Base-by-base conservation (phyloP, 2,113 vertebrate species). In the Benitochromis conjunctus region DNA sequence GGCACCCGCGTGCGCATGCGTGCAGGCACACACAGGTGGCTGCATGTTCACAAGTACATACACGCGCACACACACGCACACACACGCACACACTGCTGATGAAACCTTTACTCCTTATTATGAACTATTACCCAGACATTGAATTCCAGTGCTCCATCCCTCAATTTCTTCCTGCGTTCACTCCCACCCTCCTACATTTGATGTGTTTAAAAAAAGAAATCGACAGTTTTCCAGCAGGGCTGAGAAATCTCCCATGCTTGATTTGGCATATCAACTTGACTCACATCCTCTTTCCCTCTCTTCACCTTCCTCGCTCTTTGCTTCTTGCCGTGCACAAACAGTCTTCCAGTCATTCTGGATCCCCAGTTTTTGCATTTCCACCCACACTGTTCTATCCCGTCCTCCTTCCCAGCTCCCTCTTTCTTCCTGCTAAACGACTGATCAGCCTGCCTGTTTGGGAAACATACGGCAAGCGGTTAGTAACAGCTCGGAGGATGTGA, bases 101-200 rank as follows among this genome's bases (percentile, higher is more conserved):
- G 36, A 89, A 92, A 92, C 81, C 81, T 92, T 85, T 51, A 48
- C 77, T 81, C 24, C 80, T 82, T 53, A 80, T 26, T 87, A 64
- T 82, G 60, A 90, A 85, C 77, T 80, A 36, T 89, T 83, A 86
- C 78, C 51, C 43, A 76, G 51, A 83, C 24, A 41, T 82, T 78
- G 62, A 71, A 16, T 81, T 78, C 26, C 34, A 24, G 18, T 18
- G 16, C 58, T 53, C 34, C 51, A 38, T 56, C 36, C 11, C 9
- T 69, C 21, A 46, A 16, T 77, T 21, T 36, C 56, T 91, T 66
- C 21, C 31, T 77, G 48, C 78, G 19, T 81, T 60, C 41, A 66
- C 38, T 69, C 54, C 55, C 60, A 36, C 24, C 48, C 6, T 12
- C 60, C 58, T 83, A 18, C 34, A 77, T 79, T 84, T 69, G 60